A percentile compares a stretch with the other conserved stretches of the same genome.
phyloP scores from a whole-genome alignment of 1,140 invertebrate genomes.

The Pissodes strobi region DNA sequence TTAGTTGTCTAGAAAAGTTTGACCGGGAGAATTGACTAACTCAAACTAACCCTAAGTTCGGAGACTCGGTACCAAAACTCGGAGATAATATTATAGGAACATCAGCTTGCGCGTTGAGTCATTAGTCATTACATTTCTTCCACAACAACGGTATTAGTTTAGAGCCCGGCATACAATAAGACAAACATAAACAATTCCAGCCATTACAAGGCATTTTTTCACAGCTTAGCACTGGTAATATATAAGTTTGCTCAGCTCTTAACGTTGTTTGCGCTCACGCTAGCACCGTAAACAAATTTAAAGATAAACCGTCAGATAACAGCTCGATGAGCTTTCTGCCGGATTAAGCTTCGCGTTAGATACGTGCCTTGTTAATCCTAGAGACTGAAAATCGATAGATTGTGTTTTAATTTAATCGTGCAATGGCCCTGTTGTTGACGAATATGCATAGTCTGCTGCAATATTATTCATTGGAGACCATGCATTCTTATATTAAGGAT shows the following conservation, averaged over 20 bases:
- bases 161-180: too few relatives aligned
- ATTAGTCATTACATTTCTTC: too few relatives aligned
- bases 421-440: conserved; percentile 1
- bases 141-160: too few relatives aligned
- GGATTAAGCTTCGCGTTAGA: neutral
- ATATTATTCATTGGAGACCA: too few relatives aligned
- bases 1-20: too few relatives aligned
- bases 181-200: neutral
- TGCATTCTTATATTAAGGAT: too few relatives aligned
- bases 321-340: neutral
- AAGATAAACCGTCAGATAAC: conserved; percentile 1
- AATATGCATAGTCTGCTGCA: neutral
- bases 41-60: too few relatives aligned
- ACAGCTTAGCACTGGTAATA: neutral
- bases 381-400: conserved; percentile 1
- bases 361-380: neutral
- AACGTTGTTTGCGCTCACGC: neutral
- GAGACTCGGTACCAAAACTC: too few relatives aligned
- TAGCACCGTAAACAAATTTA: conserved; percentile 3
- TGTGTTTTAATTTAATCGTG: conserved; percentile 6
- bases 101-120: too few relatives aligned
- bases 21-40: too few relatives aligned
- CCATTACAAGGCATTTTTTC: neutral
- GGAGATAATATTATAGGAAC: too few relatives aligned
- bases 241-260: conserved; percentile 4